Conservation (phyloP, 2,888 invertebrate species). For the Hirtodrosophila alboralis region DNA sequence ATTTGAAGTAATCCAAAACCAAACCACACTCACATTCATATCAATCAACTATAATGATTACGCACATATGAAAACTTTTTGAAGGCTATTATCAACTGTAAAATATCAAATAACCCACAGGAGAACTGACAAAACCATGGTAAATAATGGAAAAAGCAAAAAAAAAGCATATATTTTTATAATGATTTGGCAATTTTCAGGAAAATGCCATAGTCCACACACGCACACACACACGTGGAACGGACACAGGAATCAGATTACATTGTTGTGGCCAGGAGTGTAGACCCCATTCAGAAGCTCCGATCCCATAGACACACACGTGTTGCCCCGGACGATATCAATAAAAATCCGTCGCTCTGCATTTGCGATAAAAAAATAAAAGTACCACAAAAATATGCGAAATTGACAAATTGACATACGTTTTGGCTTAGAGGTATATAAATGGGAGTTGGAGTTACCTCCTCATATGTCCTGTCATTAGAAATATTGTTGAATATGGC, state of each 20-base stretch:
- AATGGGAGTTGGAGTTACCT: conserved; percentile 2
- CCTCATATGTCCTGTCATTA: conserved; percentile 70
- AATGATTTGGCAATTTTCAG: conserved; percentile 69
- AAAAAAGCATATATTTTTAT: conserved; percentile 61
- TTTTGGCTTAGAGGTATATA: conserved; percentile 57
- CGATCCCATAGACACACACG: conserved; percentile 50
- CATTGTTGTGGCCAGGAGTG: conserved; percentile 76
- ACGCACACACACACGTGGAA: conserved; percentile 40
- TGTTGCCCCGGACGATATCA: conserved; percentile 77
- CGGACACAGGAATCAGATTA: conserved; percentile 81
- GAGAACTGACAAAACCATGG: conserved; percentile 76
- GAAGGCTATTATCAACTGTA: conserved; percentile 77
- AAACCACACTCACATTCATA: conserved; percentile 28
- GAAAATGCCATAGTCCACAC: conserved; percentile 25
- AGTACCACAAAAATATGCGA: conserved; percentile 64
- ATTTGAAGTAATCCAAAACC: conserved; percentile 52
- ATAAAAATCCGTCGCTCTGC: conserved; percentile 68
- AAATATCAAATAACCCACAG: conserved; percentile 81
- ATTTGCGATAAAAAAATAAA: conserved; percentile 57
- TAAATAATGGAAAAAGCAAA: conserved; percentile 52
- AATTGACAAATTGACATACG: conserved; percentile 79
- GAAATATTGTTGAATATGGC: conserved; percentile 66
- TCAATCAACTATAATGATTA: conserved; percentile 77
- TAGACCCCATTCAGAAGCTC: conserved; percentile 22
- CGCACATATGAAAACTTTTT: conserved; percentile 66